Base-by-base conservation (phyloP, 2,888 invertebrate species). In the Tetrapedia diversipes region DNA sequence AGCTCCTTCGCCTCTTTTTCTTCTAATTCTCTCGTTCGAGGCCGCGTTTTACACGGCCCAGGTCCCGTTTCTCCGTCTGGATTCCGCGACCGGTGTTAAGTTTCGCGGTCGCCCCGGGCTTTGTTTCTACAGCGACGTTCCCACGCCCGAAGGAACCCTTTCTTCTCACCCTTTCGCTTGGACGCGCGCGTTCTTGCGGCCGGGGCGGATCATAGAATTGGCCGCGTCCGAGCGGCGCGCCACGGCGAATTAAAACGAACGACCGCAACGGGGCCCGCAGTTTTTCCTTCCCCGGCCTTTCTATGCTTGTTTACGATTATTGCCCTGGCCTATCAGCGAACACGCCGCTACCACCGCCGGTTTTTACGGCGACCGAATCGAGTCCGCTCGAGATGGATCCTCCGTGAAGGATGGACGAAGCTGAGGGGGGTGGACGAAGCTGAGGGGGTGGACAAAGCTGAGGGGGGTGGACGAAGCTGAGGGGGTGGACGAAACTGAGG, bases 101-200 rank as follows among this genome's bases (percentile, higher is more conserved):
- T 90, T 91, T 91, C 91, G 88, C 87, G 89, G 89, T 89, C 86
- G 87, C 72, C 63, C 16, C 86, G 84, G 88, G 89, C 89, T 90
- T 90, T 90, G 90, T 91, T 88, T 88, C 87, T 83, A 86, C 80
- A 82, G 77, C 78, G 74, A 74, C 82, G 84, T 89, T 89, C 88
- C 88, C 89, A 88, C 87, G 88, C 54, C 41, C 39, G 32, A 82
- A 82, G 80, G 19, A 32, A 77, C 68, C 68, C 66, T 64, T 72
- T 11, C 43, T 72, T 51, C 47, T 63, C 63, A n/a, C 53, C 59
- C 41, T 73, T 77, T 70, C 79, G 74, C 59, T 75, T 53, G 59
- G 47, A 41, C 39, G 41, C 60, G 53, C 37, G 7, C 24, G 45
- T 67, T 68, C 65, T 49, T 45, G 56, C 65, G 19, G 8, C 14